These are phyloP conservation scores for Dione vanillae DNA, from an alignment of 2,888 invertebrate genomes.

Conservation along the genomic window DNA sequence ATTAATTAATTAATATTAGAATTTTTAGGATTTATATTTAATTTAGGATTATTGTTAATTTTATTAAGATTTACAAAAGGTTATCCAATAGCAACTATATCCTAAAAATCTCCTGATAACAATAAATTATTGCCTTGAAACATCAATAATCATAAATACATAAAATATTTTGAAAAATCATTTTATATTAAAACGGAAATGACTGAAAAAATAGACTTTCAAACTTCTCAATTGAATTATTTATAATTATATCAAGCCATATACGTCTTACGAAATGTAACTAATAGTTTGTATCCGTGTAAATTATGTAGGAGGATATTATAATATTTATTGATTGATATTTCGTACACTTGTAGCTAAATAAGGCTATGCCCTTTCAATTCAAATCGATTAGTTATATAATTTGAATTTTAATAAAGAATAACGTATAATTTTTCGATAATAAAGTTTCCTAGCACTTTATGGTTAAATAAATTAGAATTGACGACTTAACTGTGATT, in stretches of 20 bases:
- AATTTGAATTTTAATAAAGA: constrained; percentile 27
- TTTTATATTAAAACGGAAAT: no score
- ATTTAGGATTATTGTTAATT: no score
- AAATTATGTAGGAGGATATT: constrained; percentile 30
- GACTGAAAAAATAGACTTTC: not conserved
- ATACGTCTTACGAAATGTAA: not conserved
- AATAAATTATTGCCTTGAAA: no score
- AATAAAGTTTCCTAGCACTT: constrained; percentile 16
- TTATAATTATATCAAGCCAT: not conserved
- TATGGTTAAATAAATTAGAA: constrained; percentile 1
- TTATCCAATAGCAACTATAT: no score
- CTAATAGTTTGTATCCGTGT: not conserved
- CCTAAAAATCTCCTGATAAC: no score
- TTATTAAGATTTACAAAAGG: no score
- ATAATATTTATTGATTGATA: constrained; percentile 19
- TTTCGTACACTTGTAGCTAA: constrained; percentile 27
- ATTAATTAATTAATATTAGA: no score
- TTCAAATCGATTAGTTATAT: constrained; percentile 23
- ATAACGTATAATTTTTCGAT: constrained; percentile 25
- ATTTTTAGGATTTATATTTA: no score
- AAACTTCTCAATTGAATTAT: not conserved
- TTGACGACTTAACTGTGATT: no score
- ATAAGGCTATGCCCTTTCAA: constrained; percentile 23
- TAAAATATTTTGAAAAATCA: no score
- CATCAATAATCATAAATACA: no score